These are phyloP conservation scores for Conger conger DNA, from an alignment of 2,113 vertebrate species.

Conservation along the genomic window DNA sequence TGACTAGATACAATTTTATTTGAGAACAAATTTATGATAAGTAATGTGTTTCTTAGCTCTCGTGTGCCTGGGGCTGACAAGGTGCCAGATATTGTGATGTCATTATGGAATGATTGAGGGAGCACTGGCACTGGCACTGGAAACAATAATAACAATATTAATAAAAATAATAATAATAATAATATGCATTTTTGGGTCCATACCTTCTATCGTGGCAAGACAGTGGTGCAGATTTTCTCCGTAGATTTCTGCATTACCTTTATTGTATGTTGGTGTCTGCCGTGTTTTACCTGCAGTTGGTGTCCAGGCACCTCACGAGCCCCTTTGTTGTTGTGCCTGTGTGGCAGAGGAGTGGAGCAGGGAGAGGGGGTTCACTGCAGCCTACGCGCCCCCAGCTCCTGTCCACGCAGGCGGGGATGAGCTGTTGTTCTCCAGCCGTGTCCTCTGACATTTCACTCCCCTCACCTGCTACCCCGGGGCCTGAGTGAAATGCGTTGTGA, in stretches of 20 bases:
- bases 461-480: constrained; percentile 60
- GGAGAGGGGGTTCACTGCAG: not conserved
- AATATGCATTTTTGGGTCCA: not conserved
- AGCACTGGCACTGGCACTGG: too few relatives aligned
- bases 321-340: not conserved
- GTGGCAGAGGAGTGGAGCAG: not conserved
- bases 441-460: constrained; percentile 72
- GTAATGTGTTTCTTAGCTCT: too few relatives aligned
- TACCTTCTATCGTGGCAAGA: not conserved
- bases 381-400: not conserved
- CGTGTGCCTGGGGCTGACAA: too few relatives aligned
- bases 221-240: not conserved
- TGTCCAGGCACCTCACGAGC: not conserved
- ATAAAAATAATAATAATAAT: too few relatives aligned
- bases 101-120: too few relatives aligned
- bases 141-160: too few relatives aligned
- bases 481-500: constrained; percentile 60
- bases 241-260: too few relatives aligned
- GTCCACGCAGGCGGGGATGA: constrained; percentile 48
- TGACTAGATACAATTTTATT: not conserved
- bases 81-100: too few relatives aligned
- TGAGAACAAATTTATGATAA: not conserved
- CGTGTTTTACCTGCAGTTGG: not conserved
- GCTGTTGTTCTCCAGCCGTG: constrained; percentile 62
- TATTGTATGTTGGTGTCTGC: not conserved